These are phyloP conservation scores for Nothobranchius furzeri DNA, from an alignment of 2,113 vertebrate species.

Conservation along the genomic window DNA sequence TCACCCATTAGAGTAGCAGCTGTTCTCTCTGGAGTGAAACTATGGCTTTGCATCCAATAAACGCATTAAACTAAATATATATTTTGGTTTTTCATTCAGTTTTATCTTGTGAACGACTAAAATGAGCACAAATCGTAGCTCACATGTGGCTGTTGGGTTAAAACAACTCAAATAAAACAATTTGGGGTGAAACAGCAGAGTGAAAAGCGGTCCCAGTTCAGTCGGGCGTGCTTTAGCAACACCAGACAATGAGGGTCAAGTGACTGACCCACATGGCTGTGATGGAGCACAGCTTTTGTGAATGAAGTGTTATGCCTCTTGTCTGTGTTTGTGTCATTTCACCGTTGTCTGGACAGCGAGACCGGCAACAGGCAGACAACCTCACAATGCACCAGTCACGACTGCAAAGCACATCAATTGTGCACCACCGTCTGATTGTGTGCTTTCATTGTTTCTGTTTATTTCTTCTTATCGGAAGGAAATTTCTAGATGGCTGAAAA, in stretches of 20 bases:
- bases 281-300: constrained; percentile 70
- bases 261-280: constrained; percentile 68
- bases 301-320: constrained; percentile 67
- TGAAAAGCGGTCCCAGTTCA: constrained; percentile 32
- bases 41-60: constrained; percentile 56
- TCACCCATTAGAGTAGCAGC: not conserved
- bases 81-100: constrained; percentile 2
- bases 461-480: not conserved
- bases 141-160: too few relatives aligned
- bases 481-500: not conserved
- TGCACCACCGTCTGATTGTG: constrained; percentile 23
- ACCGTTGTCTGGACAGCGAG: constrained; percentile 53
- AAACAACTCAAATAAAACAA: too few relatives aligned
- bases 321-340: constrained; percentile 63
- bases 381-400: constrained; percentile 39
- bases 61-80: constrained; percentile 35
- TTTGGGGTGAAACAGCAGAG: constrained; percentile 27
- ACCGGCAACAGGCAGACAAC: constrained; percentile 40
- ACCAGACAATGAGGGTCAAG: constrained; percentile 62
- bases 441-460: not conserved
- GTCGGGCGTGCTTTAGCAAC: constrained; percentile 38
- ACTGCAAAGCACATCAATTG: constrained; percentile 60
- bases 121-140: too few relatives aligned
- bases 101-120: not conserved
- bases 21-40: too few relatives aligned